These are phyloP conservation scores for Bombus balteatus DNA, from an alignment of 1,140 invertebrate species.

Conservation along the genomic window DNA sequence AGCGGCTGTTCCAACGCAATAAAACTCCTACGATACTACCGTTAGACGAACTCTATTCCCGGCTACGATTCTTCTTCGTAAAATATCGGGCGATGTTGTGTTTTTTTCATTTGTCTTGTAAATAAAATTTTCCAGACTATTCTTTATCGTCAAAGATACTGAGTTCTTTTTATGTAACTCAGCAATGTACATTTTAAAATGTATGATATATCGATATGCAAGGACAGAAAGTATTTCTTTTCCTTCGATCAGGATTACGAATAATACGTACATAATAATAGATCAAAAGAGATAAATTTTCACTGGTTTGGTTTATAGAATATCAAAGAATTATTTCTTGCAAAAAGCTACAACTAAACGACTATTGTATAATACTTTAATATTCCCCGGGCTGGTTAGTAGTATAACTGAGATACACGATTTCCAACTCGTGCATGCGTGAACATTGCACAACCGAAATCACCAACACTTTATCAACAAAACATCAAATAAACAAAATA, in stretches of 20 bases:
- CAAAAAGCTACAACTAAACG: not conserved
- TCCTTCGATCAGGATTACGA: not conserved
- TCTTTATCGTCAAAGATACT: not conserved
- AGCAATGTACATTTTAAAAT: not conserved
- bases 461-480: not conserved
- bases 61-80: not conserved
- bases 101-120: not conserved
- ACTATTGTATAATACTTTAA: not conserved
- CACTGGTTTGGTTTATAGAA: not conserved
- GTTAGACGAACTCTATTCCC: not conserved
- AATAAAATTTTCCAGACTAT: not conserved
- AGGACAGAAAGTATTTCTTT: not conserved
- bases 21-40: not conserved
- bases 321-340: not conserved
- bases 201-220: not conserved
- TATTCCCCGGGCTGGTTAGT: not conserved
- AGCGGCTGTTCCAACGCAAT: not conserved
- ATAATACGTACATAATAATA: too few relatives aligned
- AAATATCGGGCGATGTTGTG: not conserved
- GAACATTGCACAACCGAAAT: not conserved
- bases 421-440: constrained; percentile 2
- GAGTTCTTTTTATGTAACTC: not conserved
- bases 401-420: not conserved
- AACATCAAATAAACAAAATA: not conserved
- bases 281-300: not conserved